These are phyloP conservation scores for Megalopta genalis DNA, from an alignment of 1,140 invertebrate species.

Conservation along the genomic window DNA sequence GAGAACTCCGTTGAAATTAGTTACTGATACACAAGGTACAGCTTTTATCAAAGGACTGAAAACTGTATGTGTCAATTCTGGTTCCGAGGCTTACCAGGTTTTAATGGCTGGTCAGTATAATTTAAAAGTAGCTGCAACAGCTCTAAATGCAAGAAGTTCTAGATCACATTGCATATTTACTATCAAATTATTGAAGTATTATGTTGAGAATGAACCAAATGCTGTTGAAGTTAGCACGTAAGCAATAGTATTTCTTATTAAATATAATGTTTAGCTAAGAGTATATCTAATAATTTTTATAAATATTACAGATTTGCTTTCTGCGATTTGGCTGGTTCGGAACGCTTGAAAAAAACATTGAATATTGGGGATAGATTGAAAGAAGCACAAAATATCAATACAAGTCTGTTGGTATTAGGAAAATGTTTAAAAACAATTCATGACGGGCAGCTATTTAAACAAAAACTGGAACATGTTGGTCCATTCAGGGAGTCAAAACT, in stretches of 20 bases:
- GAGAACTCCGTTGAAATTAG: slow-evolving; percentile 81
- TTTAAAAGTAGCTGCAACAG: slow-evolving; percentile 91
- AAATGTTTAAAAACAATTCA: slow-evolving; percentile 89
- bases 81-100: slow-evolving; percentile 90
- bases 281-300: slow-evolving; percentile 12
- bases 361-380: slow-evolving; percentile 90
- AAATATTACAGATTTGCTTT: slow-evolving; percentile 83
- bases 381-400: slow-evolving; percentile 95
- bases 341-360: slow-evolving; percentile 91
- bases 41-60: slow-evolving; percentile 90
- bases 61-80: slow-evolving; percentile 86
- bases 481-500: slow-evolving; percentile 92
- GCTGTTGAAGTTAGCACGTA: slow-evolving; percentile 82
- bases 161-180: slow-evolving; percentile 94
- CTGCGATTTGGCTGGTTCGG: slow-evolving; percentile 95
- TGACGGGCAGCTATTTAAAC: slow-evolving; percentile 72
- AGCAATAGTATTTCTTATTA: slow-evolving; percentile 65
- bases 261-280: slow-evolving; percentile 19
- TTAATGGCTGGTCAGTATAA: slow-evolving; percentile 89
- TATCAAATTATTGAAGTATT: slow-evolving; percentile 87
- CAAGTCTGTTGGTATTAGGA: slow-evolving; percentile 91
- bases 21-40: slow-evolving; percentile 83
- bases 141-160: slow-evolving; percentile 91
- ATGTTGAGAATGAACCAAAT: slow-evolving; percentile 73
- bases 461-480: slow-evolving; percentile 75